Evolutionary conservation across 2,113 vertebrate species (phyloP), one percentile per base, ranked within the genome.

Genomic region (Gymnocephalus cernua): DNA sequence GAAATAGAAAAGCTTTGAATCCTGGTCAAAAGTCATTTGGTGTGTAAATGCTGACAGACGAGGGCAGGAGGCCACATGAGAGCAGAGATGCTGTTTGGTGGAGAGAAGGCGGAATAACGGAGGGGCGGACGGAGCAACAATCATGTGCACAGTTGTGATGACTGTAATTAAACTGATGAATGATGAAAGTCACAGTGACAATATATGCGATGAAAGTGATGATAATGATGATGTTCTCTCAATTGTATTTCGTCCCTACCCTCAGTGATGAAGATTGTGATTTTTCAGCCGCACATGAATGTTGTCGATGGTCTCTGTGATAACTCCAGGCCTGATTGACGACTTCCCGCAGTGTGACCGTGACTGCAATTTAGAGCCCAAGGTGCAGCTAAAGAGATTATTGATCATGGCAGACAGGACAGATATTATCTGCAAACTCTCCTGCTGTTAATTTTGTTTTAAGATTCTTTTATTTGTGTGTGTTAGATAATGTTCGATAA

Each of bases 141-240:
- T 19, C 53, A 35, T 15, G 74, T 51, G 66, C 47, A 61, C 57
- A 51, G 53, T 61, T 56, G 72, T 59, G 73, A 74, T 79, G 73
- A 86, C 75, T 51, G 54, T 56, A 82, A 87, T 72, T 77, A 84
- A 79, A 74, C 14, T n/a, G 50, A 77, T 58, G 73, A 86, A 27
- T 44, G 77, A 81, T 77, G 68, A 88, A 90, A 87, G 89, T 91
- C 84, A 81, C 64, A 13, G 65, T 50, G 64, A 79, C 67, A 19
- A 85, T 38, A 62, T 64, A 35, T 73, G 79, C 19, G 12, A 70
- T 71, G 67, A 65, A 64, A 78, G 70, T 56, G 71, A 74, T 48
- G 80, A 71, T 41, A 80, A 86, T 41, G 82, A 75, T 66, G 69
- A 75, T 74, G 79, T 67, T 77, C 79, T 81, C 81, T 65, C 66